phyloP scores from a whole-genome alignment of 2,888 invertebrate genomes.

The Bombylius discolor region DNA sequence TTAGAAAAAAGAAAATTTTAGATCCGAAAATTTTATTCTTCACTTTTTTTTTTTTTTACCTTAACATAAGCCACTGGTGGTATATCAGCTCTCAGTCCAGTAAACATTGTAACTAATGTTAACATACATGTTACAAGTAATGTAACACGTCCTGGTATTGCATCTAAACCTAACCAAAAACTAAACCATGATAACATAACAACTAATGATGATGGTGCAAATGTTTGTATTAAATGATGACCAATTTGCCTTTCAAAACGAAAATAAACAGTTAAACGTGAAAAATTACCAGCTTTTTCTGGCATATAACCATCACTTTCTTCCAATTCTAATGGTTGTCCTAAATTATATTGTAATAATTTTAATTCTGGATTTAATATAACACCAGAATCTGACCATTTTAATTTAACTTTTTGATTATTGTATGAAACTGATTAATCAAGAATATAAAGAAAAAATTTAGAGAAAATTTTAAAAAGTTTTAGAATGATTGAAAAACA shows the following conservation, averaged over 20 bases:
- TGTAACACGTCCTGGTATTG: conserved; percentile 70
- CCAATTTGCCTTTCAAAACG: conserved; percentile 73
- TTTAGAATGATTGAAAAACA: not conserved
- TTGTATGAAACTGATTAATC: conserved; percentile 58
- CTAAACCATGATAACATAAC: conserved; percentile 80
- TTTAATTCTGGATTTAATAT: conserved; percentile 68
- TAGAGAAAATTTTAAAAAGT: not conserved
- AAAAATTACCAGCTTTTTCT: conserved; percentile 73
- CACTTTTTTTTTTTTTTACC: conserved; percentile 43
- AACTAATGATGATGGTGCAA: conserved; percentile 69
- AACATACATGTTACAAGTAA: conserved; percentile 72
- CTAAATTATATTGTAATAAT: conserved; percentile 65
- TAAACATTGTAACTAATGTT: conserved; percentile 76
- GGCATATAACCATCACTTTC: conserved; percentile 61
- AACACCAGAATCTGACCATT: conserved; percentile 63
- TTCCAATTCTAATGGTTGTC: conserved; percentile 54
- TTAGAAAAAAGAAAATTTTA: not conserved
- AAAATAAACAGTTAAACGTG: conserved; percentile 63
- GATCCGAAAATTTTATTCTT: not conserved
- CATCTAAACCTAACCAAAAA: conserved; percentile 74
- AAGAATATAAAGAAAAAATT: not conserved
- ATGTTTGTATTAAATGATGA: conserved; percentile 73
- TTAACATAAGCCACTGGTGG: conserved; percentile 80
- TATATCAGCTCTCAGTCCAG: conserved; percentile 65
- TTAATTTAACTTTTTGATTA: conserved; percentile 58